phyloP scores from a whole-genome alignment of 2,888 invertebrate genomes.

The Phortica magna region DNA sequence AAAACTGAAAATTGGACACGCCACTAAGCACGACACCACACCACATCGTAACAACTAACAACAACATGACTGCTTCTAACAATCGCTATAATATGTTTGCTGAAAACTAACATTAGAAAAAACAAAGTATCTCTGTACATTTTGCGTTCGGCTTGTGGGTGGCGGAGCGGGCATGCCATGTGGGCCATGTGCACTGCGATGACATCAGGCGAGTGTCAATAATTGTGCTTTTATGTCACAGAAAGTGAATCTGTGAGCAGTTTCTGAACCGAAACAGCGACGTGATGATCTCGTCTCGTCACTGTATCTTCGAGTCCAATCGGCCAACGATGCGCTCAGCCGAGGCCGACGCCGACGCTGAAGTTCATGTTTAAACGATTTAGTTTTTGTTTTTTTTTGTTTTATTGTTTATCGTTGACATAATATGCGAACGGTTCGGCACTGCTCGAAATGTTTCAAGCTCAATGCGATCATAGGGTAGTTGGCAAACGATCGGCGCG shows the following conservation, averaged over 20 bases:
- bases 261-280: slow-evolving; percentile 13
- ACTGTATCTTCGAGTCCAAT: not conserved
- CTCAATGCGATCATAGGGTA: slow-evolving; percentile 1
- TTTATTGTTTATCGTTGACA: slow-evolving; percentile 8
- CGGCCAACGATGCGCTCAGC: slow-evolving; percentile 16
- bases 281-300: not conserved
- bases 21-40: not conserved
- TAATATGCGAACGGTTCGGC: slow-evolving; percentile 10
- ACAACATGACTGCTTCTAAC: not conserved
- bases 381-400: not conserved
- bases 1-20: not conserved
- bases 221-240: slow-evolving; percentile 31
- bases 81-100: slow-evolving; percentile 18
- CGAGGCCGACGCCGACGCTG: not conserved
- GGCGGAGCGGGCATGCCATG: not conserved
- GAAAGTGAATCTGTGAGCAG: not conserved
- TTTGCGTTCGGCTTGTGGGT: not conserved
- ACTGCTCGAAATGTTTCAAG: not conserved
- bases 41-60: not conserved
- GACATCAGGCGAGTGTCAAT: slow-evolving; percentile 31
- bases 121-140: not conserved
- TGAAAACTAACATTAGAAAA: not conserved
- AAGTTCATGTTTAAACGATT: slow-evolving; percentile 19
- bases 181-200: not conserved
- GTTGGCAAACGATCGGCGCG: not conserved